Evolutionary conservation across 37 sponge, comb jelly and placozoan species (phyloP), one percentile per base, ranked within the genome.

Genomic region (Bolinopsis microptera): DNA sequence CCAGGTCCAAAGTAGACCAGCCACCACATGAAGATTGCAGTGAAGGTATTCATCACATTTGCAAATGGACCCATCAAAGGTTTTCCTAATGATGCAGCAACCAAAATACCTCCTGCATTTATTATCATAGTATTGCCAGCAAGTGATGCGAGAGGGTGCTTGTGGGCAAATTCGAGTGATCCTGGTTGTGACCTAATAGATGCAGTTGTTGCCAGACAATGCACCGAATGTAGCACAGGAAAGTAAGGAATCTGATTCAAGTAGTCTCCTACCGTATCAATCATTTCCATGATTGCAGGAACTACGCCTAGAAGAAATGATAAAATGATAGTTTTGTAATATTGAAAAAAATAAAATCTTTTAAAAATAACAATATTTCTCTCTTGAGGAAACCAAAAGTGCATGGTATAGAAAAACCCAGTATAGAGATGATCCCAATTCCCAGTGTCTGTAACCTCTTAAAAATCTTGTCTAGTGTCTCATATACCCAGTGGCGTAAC

Each of bases 121-220:
- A 86, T 41, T 36, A 86, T 86, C 90, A 86, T 41, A 5, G 36
- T 23, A 40, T 39, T 86, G 24, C 36, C 26, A 41, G 90, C 90
- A 23, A 86, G 27, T 39, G 90, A 86, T 86, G 90, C 90, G 0
- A 86, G 23, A 5, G 90, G 90, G 35, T 86, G 90, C 0, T 23
- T 27, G 36, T 86, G 90, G 35, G 90, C 40, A 40, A 86, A 86
- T 86, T 86, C 90, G 13, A 86, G 23, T 5, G 90, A 35, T 8
- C 90, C 90, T 40, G 40, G 90, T 30, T 86, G 90, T n/a, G 90
- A 86, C 2, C 90, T 18, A 13, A 86, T 39, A 39, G 90, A 86
- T 3, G 90, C 41, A 26, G 90, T 41, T 41, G 90, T 33, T 33
- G 90, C 90, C 0, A 86, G 36, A 40, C 90, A 86, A 26, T 86